Evolutionary conservation across 2,888 invertebrate species (phyloP).

Genomic region (Synergus gifuensis): DNA sequence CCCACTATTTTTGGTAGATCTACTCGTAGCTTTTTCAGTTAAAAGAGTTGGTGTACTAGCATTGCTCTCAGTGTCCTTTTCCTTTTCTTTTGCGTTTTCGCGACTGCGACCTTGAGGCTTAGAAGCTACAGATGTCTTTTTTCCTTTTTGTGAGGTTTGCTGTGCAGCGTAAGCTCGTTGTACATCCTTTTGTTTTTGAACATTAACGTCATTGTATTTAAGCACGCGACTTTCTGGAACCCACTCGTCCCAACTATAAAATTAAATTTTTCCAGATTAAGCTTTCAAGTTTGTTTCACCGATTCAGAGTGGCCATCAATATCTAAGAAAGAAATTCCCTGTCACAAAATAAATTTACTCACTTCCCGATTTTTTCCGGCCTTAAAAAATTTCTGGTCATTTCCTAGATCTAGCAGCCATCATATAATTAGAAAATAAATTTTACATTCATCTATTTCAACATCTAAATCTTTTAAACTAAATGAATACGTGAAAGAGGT

Average conservation of each 20-base stretch:
- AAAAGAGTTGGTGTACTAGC: conserved; percentile 82
- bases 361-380: too few relatives aligned
- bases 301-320: too few relatives aligned
- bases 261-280: conserved; percentile 43
- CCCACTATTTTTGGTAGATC: conserved; percentile 62
- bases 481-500: too few relatives aligned
- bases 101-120: conserved; percentile 61
- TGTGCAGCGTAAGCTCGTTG: conserved; percentile 88
- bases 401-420: too few relatives aligned
- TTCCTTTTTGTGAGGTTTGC: conserved; percentile 77
- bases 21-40: conserved; percentile 59
- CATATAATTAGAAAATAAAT: too few relatives aligned
- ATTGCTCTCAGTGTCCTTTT: conserved; percentile 80
- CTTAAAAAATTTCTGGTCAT: too few relatives aligned
- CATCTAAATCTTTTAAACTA: too few relatives aligned
- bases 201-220: conserved; percentile 93
- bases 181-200: conserved; percentile 92
- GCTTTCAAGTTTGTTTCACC: neutral
- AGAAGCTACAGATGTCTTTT: conserved; percentile 56
- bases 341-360: too few relatives aligned
- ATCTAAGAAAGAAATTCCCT: too few relatives aligned
- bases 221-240: conserved; percentile 94
- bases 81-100: conserved; percentile 55
- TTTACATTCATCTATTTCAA: too few relatives aligned
- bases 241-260: conserved; percentile 92